A percentile compares a stretch with the other conserved stretches of the same genome.
phyloP scores from a whole-genome alignment of 1,140 invertebrate genomes.

The Drosophila obscura region DNA sequence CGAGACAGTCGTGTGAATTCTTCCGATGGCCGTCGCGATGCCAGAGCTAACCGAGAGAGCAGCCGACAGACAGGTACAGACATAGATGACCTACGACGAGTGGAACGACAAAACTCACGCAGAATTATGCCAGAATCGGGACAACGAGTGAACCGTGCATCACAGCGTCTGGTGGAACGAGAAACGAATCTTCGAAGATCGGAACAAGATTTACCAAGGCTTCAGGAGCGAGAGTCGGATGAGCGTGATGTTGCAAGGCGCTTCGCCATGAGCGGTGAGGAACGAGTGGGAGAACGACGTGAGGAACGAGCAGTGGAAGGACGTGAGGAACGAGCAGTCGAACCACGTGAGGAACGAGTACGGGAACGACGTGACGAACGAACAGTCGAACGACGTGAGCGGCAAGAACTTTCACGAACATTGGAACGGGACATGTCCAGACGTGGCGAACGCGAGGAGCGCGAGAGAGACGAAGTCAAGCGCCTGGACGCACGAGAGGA shows the following conservation, averaged over 20 bases:
- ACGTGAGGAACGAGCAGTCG: not conserved
- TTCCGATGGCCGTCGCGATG: too few relatives aligned
- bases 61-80: too few relatives aligned
- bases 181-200: not conserved
- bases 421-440: conserved; percentile 3
- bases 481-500: not conserved
- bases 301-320: not conserved
- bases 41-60: too few relatives aligned
- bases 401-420: not conserved
- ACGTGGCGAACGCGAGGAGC: conserved; percentile 3
- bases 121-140: too few relatives aligned
- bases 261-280: not conserved
- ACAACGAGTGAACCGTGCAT: too few relatives aligned
- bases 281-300: conserved; percentile 2
- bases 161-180: not conserved
- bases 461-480: not conserved
- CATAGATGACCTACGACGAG: too few relatives aligned
- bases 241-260: not conserved
- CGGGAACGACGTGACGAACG: not conserved
- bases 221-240: not conserved
- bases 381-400: not conserved
- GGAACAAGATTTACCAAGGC: not conserved
- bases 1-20: not conserved
- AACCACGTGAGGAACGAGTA: not conserved
- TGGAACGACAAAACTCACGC: too few relatives aligned